A percentile compares a stretch with the other conserved stretches of the same genome.
These are phyloP conservation scores for Nymphicus hollandicus DNA, from an alignment of 2,113 vertebrate genomes.

Conservation along the genomic window DNA sequence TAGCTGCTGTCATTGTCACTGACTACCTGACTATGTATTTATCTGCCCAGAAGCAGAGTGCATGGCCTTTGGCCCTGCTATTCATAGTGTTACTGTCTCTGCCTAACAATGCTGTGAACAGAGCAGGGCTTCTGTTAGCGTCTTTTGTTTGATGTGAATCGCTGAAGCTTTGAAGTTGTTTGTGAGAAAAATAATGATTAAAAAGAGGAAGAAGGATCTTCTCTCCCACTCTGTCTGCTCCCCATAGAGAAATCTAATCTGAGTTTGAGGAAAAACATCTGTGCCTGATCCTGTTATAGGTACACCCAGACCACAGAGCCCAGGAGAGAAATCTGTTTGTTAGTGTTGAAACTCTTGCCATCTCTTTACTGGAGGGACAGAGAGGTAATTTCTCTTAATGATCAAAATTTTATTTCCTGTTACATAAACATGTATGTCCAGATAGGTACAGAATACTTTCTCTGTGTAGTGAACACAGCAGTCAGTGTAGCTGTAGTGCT, in stretches of 20 bases:
- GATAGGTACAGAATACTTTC: neutral
- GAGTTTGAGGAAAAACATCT: neutral
- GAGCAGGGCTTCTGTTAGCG: conserved; percentile 20
- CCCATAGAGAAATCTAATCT: conserved; percentile 2
- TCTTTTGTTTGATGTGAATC: conserved; percentile 48
- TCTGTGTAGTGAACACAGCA: neutral
- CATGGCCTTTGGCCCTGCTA: conserved; percentile 61
- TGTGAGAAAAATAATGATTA: conserved; percentile 49
- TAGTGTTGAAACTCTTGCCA: neutral
- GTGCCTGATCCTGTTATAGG: neutral
- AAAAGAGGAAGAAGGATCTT: conserved; percentile 19
- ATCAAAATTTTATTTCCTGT: neutral
- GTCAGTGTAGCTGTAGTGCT: neutral
- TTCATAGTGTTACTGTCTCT: conserved; percentile 30
- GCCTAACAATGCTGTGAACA: conserved; percentile 51
- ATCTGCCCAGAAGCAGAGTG: conserved; percentile 61
- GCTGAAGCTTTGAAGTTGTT: conserved; percentile 50
- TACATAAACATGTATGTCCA: neutral
- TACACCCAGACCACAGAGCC: neutral
- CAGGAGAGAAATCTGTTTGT: neutral
- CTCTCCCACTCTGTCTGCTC: neutral
- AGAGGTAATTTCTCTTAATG: neutral
- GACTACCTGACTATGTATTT: conserved; percentile 65
- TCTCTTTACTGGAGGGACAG: neutral
- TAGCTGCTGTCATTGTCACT: conserved; percentile 60